Conservation (phyloP, 2,113 vertebrate species). For the Mesembrinibis cayennensis region DNA sequence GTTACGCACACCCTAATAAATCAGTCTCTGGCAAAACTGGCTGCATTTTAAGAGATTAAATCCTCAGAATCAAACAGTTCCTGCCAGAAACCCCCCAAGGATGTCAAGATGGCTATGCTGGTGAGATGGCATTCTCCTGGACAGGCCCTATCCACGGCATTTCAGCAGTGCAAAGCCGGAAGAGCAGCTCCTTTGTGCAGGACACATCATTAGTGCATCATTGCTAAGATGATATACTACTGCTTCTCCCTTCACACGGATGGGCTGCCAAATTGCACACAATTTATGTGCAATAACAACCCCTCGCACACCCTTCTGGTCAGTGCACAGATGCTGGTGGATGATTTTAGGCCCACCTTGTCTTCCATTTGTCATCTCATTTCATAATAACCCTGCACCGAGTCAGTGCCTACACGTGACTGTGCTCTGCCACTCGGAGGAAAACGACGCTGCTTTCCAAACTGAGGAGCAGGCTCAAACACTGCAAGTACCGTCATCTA, state of each 20-base stretch:
- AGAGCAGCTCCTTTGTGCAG: not conserved
- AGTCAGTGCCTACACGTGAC: accelerated
- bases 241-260: not conserved
- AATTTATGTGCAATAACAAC: not conserved
- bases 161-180: not conserved
- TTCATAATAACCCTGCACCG: not conserved
- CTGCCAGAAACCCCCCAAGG: not conserved
- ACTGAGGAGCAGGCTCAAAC: not conserved
- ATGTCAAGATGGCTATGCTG: not conserved
- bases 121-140: not conserved
- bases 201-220: not conserved
- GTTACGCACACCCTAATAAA: not conserved
- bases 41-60: not conserved
- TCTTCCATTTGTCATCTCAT: not conserved
- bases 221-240: not conserved
- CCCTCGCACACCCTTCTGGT: not conserved
- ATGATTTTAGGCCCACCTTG: not conserved
- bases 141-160: not conserved
- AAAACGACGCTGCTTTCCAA: not conserved
- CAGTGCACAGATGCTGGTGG: not conserved
- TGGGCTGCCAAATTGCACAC: not conserved
- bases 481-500: not conserved
- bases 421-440: not conserved
- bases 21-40: not conserved
- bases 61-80: not conserved